Evolutionary conservation across 1,140 invertebrate genomes (phyloP), one percentile per base, ranked within the genome.

Genomic region (Formica selysi): DNA sequence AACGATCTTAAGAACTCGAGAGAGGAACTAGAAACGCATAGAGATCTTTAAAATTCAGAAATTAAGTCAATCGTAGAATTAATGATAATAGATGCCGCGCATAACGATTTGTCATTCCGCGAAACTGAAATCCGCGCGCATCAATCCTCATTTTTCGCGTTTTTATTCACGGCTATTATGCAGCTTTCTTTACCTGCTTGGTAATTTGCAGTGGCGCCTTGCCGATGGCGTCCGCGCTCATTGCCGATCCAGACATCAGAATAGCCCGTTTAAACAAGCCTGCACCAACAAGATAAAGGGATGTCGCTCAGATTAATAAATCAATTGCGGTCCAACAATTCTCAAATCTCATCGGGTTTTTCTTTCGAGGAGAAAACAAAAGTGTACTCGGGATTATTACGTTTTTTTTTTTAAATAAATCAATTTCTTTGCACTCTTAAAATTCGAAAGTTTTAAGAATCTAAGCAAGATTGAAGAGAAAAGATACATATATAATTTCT

Each of bases 161-260:
- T 83, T 83, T 83, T 74, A 83, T 74, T 83, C 68, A n/a, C 54
- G 54, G 48, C 68, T 74, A 73, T 81, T 81, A 74, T 61, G 29
- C 79, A 22, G 13, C 26, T 61, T 84, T 57, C 76, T 71, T 76
- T 85, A 95, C 94, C 96, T 98, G 97, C 91, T 97, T 96, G 1
- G 97, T 98, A 84, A 97, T 97, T 91, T 97, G 96, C 0, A 97
- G 92, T 0, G 98, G 98, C 88, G 98, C 97, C 91, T 96, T 96
- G 3, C 97, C 98, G 91, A 99, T 96, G 0, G 98, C 98, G 97
- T 98, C 99, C 87, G 98, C 97, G 73, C 98, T 97, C 62, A 99
- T 94, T 0, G 98, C 98, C 3, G 98, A 98, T 0, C 99, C 99
- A 44, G 98, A 98, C 97, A 99, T 99, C 11, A 99, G 95, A 83